Evolutionary conservation across 2,113 vertebrate species (phyloP), one percentile per base, ranked within the genome.

Genomic region (Callorhinus ursinus): DNA sequence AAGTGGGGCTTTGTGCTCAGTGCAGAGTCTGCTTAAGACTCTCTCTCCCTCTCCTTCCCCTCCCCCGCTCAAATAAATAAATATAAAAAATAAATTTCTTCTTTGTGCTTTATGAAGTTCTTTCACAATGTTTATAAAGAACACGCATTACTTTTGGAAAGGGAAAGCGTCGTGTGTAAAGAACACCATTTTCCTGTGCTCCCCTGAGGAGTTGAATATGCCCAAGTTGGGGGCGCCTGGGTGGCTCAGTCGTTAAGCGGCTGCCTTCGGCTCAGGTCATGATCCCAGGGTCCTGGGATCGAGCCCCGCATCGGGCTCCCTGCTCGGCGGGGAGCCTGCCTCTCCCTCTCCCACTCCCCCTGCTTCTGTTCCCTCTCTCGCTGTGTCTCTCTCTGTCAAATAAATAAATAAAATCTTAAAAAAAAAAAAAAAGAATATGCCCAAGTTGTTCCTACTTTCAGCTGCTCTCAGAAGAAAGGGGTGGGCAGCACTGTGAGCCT

Each of bases 71-170:
- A 77, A 77, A 12, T 77, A 49, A 49, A 49, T 49, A 76, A 49
- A 77, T 10, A 21, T 36, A 69, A 69, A 71, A 74, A 76, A 49
- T 63, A 49, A 4, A 2, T 5, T 28, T 76, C 46, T 46, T 79
- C 61, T 82, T 65, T 90, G 49, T 88, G 42, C 36, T 82, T 81
- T 77, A 63, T 55, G 63, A 92, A 69, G 21, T 85, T 57, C 22
- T 92, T 96, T 71, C 28, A 31, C 77, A 88, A 67, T 82, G 42
- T 84, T 83, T 59, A 31, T 63, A 55, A 67, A 24, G 33, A 80
- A 84, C 69, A 65, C 67, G 46, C 67, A 46, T 74, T 88, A 80
- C 21, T 80, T 95, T 90, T 42, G 63, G 61, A 61, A 96, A 85
- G 57, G n/a, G 55, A 53, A 46, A 93, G 72, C 10, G 16, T 51